phyloP scores from a whole-genome alignment of 2,797 vertebrate species.

The Tinamus major region DNA sequence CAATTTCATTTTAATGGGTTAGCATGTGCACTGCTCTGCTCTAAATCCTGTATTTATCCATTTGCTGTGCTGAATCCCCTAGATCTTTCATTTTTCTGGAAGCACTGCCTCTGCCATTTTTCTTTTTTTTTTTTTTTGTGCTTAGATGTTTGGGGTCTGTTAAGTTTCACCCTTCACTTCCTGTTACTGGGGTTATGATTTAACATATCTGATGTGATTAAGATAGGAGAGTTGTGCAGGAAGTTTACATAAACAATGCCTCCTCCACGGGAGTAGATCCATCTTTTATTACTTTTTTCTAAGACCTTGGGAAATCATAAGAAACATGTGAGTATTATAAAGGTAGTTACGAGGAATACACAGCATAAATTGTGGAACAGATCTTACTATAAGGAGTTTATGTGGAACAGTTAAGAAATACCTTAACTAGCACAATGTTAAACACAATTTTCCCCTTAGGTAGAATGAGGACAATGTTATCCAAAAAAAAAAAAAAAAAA shows the following conservation, averaged over 20 bases:
- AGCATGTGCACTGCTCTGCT: background rate
- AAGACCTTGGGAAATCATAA: background rate
- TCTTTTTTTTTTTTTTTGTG: background rate
- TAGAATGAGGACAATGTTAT: background rate
- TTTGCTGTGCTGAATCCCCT: background rate
- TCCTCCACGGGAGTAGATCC: background rate
- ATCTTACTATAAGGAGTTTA: background rate
- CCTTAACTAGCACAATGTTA: background rate
- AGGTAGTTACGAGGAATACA: background rate
- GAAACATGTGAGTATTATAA: background rate
- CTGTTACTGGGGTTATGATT: background rate
- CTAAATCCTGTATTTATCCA: background rate
- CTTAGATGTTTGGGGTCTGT: background rate
- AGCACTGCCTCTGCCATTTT: background rate
- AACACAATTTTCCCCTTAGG: background rate
- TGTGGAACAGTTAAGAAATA: background rate
- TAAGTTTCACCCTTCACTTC: background rate
- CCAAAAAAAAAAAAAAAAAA: background rate
- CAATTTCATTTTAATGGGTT: background rate
- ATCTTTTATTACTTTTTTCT: accelerated
- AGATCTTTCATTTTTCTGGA: background rate
- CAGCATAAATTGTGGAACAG: background rate
- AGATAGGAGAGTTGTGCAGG: background rate
- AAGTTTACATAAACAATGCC: background rate
- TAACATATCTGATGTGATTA: background rate